Evolutionary conservation across 2,888 invertebrate species (phyloP), one percentile per base, ranked within the genome.

Genomic region (Leptopilina drosophilae): DNA sequence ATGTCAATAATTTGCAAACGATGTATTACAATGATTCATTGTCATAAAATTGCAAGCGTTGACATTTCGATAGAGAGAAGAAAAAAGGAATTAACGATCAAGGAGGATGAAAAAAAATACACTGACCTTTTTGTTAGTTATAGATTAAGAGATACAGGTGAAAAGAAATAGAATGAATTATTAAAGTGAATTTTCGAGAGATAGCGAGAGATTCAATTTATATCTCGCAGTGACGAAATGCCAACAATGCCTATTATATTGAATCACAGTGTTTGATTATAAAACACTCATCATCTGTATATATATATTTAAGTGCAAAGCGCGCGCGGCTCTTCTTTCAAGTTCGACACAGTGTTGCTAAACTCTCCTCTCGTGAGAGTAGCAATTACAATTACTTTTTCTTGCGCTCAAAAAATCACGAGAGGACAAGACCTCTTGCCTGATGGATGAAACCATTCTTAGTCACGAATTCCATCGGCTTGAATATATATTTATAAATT

Each of bases 321-420:
- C 33, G 73, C 73, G 73, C 73, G 73, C 73, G 73, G 73, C 33
- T 53, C 33, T 56, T 73, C 73, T 73, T 73, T 73, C 73, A 73
- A 73, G 73, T 73, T 73, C 33, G 73, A 73, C 73, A 56, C 33
- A 73, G 49, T 49, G 56, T 40, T 6, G 56, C 56, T 56, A 56
- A 20, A 73, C 73, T 56, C 56, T 53, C 46, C 9, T 46, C 46
- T 42, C 11, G 49, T n/a, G 73, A 73, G 73, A 56, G 26, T 26
- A 33, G 73, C 73, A 73, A 73, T 73, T 73, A 73, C 69, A 73
- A 73, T 73, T 73, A 73, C 53, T 73, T 73, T 69, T 56, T 73
- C 56, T 53, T 56, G 73, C 33, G 73, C 40, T 7, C 53, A 53
- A 73, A 56, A 20, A 73, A 56, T 56, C 73, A 56, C 49, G 14